Evolutionary conservation across 1,140 invertebrate species (phyloP).

Genomic region (Ericerus pela): DNA sequence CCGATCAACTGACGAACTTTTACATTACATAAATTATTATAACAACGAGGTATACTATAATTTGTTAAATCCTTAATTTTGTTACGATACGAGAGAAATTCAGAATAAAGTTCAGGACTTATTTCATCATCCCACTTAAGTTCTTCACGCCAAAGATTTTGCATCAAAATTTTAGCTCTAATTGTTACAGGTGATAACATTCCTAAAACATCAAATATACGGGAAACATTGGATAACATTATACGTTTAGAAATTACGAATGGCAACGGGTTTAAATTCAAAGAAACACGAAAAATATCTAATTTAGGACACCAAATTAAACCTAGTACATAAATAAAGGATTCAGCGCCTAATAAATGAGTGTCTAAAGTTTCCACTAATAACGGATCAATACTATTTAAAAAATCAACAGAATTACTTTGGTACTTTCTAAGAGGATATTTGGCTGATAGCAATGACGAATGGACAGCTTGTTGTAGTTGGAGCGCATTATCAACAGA

Average conservation of each 20-base stretch:
- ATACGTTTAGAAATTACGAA: constrained; percentile 27
- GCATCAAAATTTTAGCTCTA: constrained; percentile 33
- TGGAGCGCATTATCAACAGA: constrained; percentile 20
- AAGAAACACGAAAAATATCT: constrained; percentile 23
- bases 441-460: constrained; percentile 17
- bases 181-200: constrained; percentile 31
- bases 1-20: constrained; percentile 22
- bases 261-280: background rate
- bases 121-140: constrained; percentile 30
- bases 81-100: constrained; percentile 18
- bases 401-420: constrained; percentile 24
- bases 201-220: constrained; percentile 31
- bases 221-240: constrained; percentile 28
- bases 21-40: background rate
- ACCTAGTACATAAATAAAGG: constrained; percentile 24
- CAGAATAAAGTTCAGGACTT: constrained; percentile 19
- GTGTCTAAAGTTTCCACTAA: constrained; percentile 7
- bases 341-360: constrained; percentile 16
- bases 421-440: constrained; percentile 26
- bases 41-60: background rate
- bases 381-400: constrained; percentile 17
- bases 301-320: constrained; percentile 24
- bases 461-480: constrained; percentile 19
- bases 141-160: constrained; percentile 30
- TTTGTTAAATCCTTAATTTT: constrained; percentile 18